Conservation (phyloP, 2,113 vertebrate species). For the Rhodinocichla rosea region DNA sequence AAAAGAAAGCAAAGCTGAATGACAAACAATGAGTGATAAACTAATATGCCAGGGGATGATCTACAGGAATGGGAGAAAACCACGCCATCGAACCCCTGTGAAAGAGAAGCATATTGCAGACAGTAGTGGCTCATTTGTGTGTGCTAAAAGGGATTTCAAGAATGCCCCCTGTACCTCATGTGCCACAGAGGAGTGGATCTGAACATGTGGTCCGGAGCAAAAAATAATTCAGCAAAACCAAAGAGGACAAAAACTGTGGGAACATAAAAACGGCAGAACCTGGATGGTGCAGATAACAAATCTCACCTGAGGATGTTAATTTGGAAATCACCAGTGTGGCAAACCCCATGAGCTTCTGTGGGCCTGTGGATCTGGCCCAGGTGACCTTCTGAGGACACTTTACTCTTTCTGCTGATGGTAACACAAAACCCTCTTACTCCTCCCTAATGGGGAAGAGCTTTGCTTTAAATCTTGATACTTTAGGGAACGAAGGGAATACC, state of each 20-base stretch:
- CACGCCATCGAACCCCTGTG: accelerated
- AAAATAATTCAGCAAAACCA: neutral
- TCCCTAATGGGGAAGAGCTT: neutral
- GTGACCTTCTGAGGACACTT: neutral
- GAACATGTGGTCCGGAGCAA: neutral
- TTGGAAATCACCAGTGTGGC: neutral
- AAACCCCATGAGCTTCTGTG: neutral
- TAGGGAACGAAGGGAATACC: neutral
- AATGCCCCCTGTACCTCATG: accelerated
- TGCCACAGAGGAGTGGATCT: neutral
- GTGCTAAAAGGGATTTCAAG: neutral
- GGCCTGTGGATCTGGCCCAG: neutral
- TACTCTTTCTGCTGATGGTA: neutral
- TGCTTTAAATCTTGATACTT: neutral
- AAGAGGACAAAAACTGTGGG: neutral
- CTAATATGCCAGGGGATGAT: neutral
- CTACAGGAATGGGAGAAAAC: neutral
- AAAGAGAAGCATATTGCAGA: neutral
- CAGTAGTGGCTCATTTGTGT: neutral
- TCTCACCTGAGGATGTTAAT: neutral
- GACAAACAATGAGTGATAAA: neutral
- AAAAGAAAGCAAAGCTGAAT: neutral
- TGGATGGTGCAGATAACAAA: neutral
- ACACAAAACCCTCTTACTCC: neutral
- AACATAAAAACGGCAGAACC: neutral